A percentile compares a stretch with the other conserved stretches of the same genome.
phyloP scores from a whole-genome alignment of 2,797 vertebrate genomes.

The Acanthurus lineatus region DNA sequence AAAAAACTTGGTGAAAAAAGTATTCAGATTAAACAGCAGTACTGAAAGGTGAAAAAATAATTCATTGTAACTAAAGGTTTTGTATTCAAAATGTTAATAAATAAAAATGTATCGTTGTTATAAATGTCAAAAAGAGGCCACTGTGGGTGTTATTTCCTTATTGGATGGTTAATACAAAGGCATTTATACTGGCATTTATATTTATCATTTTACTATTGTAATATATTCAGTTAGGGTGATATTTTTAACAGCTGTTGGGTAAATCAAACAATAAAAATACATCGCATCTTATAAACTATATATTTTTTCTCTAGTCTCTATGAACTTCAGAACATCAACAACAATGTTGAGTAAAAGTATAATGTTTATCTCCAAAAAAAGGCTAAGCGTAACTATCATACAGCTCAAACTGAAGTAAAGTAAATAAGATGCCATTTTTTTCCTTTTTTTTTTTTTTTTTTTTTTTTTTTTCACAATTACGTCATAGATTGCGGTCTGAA shows the following conservation, averaged over 20 bases:
- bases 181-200: not conserved
- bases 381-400: not conserved
- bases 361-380: too few species aligned
- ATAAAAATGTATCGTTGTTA: not conserved
- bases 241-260: not conserved
- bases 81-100: not conserved
- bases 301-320: too few species aligned
- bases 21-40: too few species aligned
- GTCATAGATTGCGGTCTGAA: not conserved
- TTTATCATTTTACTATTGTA: not conserved
- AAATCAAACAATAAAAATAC: not conserved
- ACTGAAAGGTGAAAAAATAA: too few species aligned
- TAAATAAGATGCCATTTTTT: not conserved
- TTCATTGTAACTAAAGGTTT: not conserved
- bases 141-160: not conserved
- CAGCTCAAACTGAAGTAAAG: not conserved
- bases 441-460: too few species aligned
- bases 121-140: not conserved
- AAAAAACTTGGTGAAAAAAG: too few species aligned
- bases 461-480: not conserved
- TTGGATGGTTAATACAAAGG: not conserved
- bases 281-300: too few species aligned
- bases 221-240: not conserved
- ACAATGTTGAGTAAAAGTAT: too few species aligned
- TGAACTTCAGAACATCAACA: too few species aligned